Evolutionary conservation across 2,888 invertebrate species (phyloP).

Genomic region (Tuberolachnus salignus): DNA sequence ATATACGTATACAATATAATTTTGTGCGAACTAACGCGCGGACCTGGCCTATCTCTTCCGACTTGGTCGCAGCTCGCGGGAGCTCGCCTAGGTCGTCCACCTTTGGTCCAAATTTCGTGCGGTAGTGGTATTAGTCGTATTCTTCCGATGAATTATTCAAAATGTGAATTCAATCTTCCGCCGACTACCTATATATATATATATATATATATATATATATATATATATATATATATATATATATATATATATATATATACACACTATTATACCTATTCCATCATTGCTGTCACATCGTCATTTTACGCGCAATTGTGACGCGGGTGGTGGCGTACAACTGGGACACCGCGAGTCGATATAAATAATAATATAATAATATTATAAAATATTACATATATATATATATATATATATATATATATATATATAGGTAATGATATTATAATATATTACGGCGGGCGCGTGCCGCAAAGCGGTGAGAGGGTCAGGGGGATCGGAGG

Average conservation of each 20-base stretch:
- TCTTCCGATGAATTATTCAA: constrained; percentile 54
- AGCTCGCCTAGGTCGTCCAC: constrained; percentile 48
- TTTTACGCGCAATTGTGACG: background rate
- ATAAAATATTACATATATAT: no score
- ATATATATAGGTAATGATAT: no score
- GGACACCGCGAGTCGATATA: constrained; percentile 7
- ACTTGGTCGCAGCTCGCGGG: constrained; percentile 29
- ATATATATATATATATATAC: background rate
- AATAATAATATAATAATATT: background rate
- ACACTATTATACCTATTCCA: background rate
- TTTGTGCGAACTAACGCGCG: constrained; percentile 25
- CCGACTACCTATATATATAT: background rate
- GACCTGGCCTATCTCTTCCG: constrained; percentile 52
- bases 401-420: no score
- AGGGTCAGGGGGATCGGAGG: background rate
- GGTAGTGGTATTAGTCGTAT: background rate
- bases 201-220: background rate
- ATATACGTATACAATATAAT: background rate
- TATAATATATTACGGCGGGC: no score
- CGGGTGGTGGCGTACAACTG: background rate
- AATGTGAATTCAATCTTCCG: constrained; percentile 41
- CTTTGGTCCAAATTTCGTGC: constrained; percentile 56
- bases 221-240: background rate
- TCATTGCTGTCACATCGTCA: background rate
- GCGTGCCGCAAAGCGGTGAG: background rate